Evolutionary conservation across 2,113 vertebrate species (phyloP), one percentile per base, ranked within the genome.

Genomic region (Bostrychus sinensis): DNA sequence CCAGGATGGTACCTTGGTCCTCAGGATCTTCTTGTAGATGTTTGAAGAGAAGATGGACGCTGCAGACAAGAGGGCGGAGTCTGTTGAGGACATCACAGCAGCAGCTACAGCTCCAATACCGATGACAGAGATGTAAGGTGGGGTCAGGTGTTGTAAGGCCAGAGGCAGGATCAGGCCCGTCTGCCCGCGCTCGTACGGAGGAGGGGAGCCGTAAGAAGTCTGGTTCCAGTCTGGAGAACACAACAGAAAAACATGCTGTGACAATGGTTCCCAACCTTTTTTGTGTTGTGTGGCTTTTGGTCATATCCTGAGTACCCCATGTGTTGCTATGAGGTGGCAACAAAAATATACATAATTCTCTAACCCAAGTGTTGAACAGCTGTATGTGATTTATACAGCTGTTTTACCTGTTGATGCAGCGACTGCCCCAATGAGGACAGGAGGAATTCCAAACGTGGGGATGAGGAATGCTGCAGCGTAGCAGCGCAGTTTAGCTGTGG

Each of bases 361-460:
- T n/a, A n/a, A n/a, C n/a, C n/a, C n/a, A n/a, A n/a, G n/a, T n/a
- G n/a, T n/a, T n/a, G n/a, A n/a, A n/a, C n/a, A n/a, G n/a, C n/a
- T n/a, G n/a, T n/a, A n/a, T n/a, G n/a, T n/a, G n/a, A n/a, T n/a
- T n/a, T n/a, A n/a, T n/a, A n/a, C 32, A 34, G 11, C 45, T 3
- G 9, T 0, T 30, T 25, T 83, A 93, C 91, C 90, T 73, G 92
- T 93, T 12, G 90, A 93, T 50, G 86, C 89, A 39, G 91, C 88
- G 0, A 88, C 84, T 9, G 92, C 91, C 2, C 91, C 92, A 3
- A 94, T 72, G 34, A 93, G 69, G 28, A 91, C 84, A 0, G 91
- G 80, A 10, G 92, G 93, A 16, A 93, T 82, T 6, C 89, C 90
- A 82, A 93, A 78, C 0, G 61, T 28, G 43, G 89, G 77, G 34